phyloP scores from a whole-genome alignment of 2,888 invertebrate genomes.

The Metellina segmentata region DNA sequence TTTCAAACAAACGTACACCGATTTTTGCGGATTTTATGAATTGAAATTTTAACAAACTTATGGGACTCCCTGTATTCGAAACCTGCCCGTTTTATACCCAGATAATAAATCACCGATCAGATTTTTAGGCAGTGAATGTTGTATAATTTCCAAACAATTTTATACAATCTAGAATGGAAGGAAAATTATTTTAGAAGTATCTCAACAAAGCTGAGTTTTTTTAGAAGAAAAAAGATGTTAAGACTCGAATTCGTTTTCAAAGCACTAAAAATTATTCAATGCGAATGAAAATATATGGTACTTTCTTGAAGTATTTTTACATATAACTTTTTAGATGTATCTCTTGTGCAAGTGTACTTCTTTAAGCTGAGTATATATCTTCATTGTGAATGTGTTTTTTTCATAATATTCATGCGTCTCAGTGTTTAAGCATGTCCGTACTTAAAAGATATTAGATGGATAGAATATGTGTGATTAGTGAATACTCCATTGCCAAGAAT shows the following conservation, averaged over 20 bases:
- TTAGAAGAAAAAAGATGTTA: background rate
- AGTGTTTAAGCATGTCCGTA: constrained; percentile 37
- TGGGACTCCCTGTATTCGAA: too few species aligned
- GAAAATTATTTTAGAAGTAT: background rate
- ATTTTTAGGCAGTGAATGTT: too few species aligned
- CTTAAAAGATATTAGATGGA: constrained; percentile 25
- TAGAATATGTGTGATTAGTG: constrained; percentile 2
- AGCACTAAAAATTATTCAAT: background rate
- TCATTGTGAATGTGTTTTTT: constrained; percentile 35
- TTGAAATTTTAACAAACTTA: too few species aligned
- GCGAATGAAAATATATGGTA: background rate
- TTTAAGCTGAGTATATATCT: constrained; percentile 1
- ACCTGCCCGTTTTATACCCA: too few species aligned
- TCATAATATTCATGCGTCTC: constrained; percentile 23
- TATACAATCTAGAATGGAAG: background rate
- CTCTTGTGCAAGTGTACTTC: constrained; percentile 56
- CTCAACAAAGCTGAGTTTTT: background rate
- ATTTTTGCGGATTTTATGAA: too few species aligned
- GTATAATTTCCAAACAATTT: background rate
- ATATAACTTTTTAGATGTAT: constrained; percentile 54
- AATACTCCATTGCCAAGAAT: background rate
- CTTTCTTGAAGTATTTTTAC: constrained; percentile 68
- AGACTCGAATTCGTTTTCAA: background rate
- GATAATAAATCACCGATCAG: too few species aligned
- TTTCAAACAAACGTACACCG: too few species aligned